A percentile compares a stretch with the other conserved stretches of the same genome.
These are phyloP conservation scores for Pachypsylla venusta DNA, from an alignment of 1,140 invertebrate genomes.

Conservation along the genomic window DNA sequence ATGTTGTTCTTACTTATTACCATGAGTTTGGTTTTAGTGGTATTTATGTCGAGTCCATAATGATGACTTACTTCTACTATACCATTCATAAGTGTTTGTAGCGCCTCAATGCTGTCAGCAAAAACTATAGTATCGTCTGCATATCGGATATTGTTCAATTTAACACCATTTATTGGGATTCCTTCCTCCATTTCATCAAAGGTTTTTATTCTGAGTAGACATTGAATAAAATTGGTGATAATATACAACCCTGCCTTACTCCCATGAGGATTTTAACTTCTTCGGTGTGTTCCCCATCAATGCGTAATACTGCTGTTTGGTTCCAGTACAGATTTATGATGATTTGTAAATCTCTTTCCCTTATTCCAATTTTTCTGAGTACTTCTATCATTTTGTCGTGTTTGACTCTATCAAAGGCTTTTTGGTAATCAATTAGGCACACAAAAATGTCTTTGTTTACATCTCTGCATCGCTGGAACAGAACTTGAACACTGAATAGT, in stretches of 20 bases:
- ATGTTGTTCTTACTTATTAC: constrained; percentile 11
- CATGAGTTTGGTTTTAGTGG: constrained; percentile 14
- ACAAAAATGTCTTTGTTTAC: constrained; percentile 19
- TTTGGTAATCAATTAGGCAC: constrained; percentile 22
- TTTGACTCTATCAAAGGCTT: constrained; percentile 18
- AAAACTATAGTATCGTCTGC: constrained; percentile 18
- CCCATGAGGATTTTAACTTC: constrained; percentile 16
- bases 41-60: constrained; percentile 15
- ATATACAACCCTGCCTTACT: constrained; percentile 26
- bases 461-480: constrained; percentile 18
- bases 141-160: constrained; percentile 17
- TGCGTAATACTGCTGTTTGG: constrained; percentile 15
- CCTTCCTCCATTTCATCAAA: constrained; percentile 13
- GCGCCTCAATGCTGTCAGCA: constrained; percentile 7
- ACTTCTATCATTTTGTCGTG: constrained; percentile 16
- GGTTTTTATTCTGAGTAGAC: constrained; percentile 21
- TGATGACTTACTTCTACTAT: constrained; percentile 5
- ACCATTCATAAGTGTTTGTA: constrained; percentile 11
- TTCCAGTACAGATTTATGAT: constrained; percentile 18
- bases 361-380: constrained; percentile 16
- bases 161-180: constrained; percentile 13
- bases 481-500: constrained; percentile 19
- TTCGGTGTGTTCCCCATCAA: constrained; percentile 11
- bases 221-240: constrained; percentile 27
- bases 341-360: constrained; percentile 17